A percentile compares a stretch with the other conserved stretches of the same genome.
Evolutionary conservation across 2,113 vertebrate genomes (phyloP).

Genomic region (Phyllopteryx taeniolatus): DNA sequence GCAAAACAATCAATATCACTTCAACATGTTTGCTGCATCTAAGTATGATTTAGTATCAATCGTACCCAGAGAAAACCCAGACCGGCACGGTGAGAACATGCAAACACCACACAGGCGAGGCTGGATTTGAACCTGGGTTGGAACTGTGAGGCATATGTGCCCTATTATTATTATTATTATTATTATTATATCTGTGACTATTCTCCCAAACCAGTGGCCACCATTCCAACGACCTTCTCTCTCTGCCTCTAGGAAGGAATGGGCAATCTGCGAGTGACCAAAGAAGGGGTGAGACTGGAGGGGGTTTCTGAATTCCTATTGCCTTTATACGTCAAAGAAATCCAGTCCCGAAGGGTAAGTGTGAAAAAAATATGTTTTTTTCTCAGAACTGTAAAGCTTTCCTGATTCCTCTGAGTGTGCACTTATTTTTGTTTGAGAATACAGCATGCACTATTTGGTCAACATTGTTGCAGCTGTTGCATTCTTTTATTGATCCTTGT

Average conservation of each 20-base stretch:
- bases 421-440: neutral
- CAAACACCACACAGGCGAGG: too few relatives aligned
- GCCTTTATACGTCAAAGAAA: slow-evolving; percentile 95
- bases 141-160: too few relatives aligned
- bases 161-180: neutral
- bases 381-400: neutral
- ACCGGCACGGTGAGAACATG: too few relatives aligned
- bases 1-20: too few relatives aligned
- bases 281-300: slow-evolving; percentile 89
- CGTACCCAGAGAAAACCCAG: too few relatives aligned
- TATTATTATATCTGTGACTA: neutral
- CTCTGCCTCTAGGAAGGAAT: slow-evolving; percentile 83
- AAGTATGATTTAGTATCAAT: too few relatives aligned
- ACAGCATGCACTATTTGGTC: neutral
- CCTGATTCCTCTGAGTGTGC: neutral
- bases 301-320: slow-evolving; percentile 94
- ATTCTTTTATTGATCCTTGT: neutral
- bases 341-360: slow-evolving; percentile 92
- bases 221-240: neutral
- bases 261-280: slow-evolving; percentile 93
- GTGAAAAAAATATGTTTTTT: neutral
- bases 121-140: too few relatives aligned
- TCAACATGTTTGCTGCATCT: too few relatives aligned
- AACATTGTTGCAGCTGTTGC: neutral
- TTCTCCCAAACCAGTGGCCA: neutral